Percentiles rank a stretch among this genome's conserved stretches.
Conservation (phyloP, 1,140 invertebrate genomes). For the Chelonus insularis region DNA sequence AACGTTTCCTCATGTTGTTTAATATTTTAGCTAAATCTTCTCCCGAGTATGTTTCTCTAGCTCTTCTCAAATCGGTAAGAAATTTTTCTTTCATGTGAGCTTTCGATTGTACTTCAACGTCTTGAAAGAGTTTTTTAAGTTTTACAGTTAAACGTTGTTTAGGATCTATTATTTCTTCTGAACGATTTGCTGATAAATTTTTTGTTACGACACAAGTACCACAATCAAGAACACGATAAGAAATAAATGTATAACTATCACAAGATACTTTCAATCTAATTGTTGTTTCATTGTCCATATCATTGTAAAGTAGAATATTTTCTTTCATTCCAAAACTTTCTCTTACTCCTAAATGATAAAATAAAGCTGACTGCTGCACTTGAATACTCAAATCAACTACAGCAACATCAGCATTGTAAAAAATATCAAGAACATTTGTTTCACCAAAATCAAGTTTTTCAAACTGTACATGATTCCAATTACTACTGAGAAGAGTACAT, state of each 20-base stretch:
- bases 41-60: conserved; percentile 83
- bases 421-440: conserved; percentile 80
- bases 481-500: conserved; percentile 76
- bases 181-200: conserved; percentile 67
- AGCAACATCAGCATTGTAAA: conserved; percentile 97
- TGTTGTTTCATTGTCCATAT: conserved; percentile 84
- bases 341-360: conserved; percentile 95
- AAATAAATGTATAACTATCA: conserved; percentile 84
- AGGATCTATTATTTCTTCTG: conserved; percentile 67
- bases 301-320: conserved; percentile 93
- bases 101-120: conserved; percentile 92
- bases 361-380: conserved; percentile 86
- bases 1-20: conserved; percentile 85
- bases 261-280: conserved; percentile 86
- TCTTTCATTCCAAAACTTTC: conserved; percentile 99
- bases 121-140: conserved; percentile 83
- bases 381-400: conserved; percentile 93
- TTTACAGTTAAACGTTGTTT: conserved; percentile 72
- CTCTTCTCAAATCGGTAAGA: conserved; percentile 89
- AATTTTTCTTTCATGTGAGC: conserved; percentile 99
- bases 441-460: conserved; percentile 86
- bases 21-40: conserved; percentile 84
- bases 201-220: conserved; percentile 72
- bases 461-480: conserved; percentile 81
- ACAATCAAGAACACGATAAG: conserved; percentile 79